Evolutionary conservation across 2,888 invertebrate genomes (phyloP).

Genomic region (Congeria kusceri): DNA sequence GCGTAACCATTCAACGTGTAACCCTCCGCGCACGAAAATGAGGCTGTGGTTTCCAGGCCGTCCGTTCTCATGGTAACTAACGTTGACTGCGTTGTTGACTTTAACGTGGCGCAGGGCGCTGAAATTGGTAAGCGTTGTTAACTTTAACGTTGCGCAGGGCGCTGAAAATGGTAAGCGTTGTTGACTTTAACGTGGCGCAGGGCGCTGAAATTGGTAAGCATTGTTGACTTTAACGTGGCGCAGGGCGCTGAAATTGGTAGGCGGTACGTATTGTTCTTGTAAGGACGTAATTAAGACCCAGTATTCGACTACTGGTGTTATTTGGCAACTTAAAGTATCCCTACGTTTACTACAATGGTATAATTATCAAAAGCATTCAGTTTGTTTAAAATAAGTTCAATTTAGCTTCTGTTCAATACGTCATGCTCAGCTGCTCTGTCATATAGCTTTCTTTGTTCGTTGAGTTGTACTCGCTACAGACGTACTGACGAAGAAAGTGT

Average conservation of each 20-base stretch:
- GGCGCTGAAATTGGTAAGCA: slow-evolving; percentile 4
- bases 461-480: too few species aligned
- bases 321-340: too few species aligned
- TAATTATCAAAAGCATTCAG: too few species aligned
- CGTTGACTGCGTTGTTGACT: slow-evolving; percentile 19
- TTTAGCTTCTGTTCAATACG: too few species aligned
- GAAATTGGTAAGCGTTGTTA: background rate
- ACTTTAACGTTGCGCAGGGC: slow-evolving; percentile 21
- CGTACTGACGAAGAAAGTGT: too few species aligned
- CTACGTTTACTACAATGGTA: too few species aligned
- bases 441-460: too few species aligned
- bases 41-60: slow-evolving; percentile 25
- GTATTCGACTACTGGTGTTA: too few species aligned
- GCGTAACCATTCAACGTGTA: slow-evolving; percentile 36
- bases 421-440: too few species aligned
- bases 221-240: slow-evolving; percentile 13
- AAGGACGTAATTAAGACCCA: too few species aligned
- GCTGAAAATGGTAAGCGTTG: slow-evolving; percentile 18
- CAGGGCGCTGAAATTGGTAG: slow-evolving; percentile 10
- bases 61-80: slow-evolving; percentile 29
- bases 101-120: slow-evolving; percentile 22
- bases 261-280: too few species aligned
- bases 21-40: slow-evolving; percentile 34
- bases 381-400: too few species aligned
- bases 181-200: slow-evolving; percentile 18